Base-by-base conservation (phyloP, 2,888 invertebrate species). In the Agrilus cyanescens region DNA sequence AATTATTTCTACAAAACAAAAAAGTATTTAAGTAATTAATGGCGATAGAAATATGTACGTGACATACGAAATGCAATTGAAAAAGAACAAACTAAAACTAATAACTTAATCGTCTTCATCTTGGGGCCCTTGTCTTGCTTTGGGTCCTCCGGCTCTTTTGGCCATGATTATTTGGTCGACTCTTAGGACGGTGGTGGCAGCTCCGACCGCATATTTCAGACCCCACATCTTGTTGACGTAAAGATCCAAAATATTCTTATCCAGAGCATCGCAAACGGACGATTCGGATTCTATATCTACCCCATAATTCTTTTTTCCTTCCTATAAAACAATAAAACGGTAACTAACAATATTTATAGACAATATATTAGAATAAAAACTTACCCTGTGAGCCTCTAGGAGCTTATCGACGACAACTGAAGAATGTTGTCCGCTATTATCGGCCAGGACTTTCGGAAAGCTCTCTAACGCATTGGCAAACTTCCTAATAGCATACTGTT, bases 111-210 rank as follows among this genome's bases (percentile, higher is more conserved):
- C 86, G 63, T 87, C 86, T 57, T 82, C 72, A 7, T 74, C 76
- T 10, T 69, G 70, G 46, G 76, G 77, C 41, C 66, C 63, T 37
- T 59, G 59, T 56, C 78, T 76, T 2, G 87, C 77, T 66, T 94
- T 95, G 0, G 95, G 95, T 35, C 96, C 96, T 36, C 96, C 96
- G 12, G 95, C 94, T 56, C 86, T 77, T 70, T 96, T 96, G 0
- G 96, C 93, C 95, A 96, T 95, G 52, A 97, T 96, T 53, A 97
- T 96, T 71, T 96, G 93, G 69, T 96, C 94, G 18, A 97, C 90
- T 64, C 86, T 83, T 20, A 97, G 74, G 52, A 96, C 85, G 1
- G 95, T 95, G 47, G 85, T 80, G 1, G 96, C 93, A 2, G 94
- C 93, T 47, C 85, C 81, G 0, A 91, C 87, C 0, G 97, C 95